Base-by-base conservation (phyloP, 2,888 invertebrate species). In the Cerastis rubricosa region DNA sequence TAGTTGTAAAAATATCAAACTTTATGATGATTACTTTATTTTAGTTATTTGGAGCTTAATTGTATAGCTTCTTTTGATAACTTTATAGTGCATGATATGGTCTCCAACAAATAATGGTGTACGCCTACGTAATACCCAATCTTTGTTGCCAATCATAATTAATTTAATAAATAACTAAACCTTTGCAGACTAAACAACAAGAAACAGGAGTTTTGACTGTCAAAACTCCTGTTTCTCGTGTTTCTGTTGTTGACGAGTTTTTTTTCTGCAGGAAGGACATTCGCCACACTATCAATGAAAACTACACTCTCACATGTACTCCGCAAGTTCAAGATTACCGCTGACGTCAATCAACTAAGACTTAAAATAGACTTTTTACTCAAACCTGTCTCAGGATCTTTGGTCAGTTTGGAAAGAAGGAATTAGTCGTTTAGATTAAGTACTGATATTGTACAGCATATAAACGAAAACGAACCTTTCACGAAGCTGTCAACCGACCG, bases 231-330 rank as follows among this genome's bases (percentile, higher is more conserved):
- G n/a, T 17, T n/a, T 40, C 0, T 2, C 43, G 22, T 57, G n/a
- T n/a, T n/a, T n/a, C n/a, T n/a, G n/a, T n/a, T n/a, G n/a, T n/a
- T n/a, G n/a, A n/a, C n/a, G n/a, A n/a, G 9, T 8, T 40, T 40
- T 61, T 68, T 29, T 68, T 89, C 9, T 85, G 0, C 88, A 93
- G 93, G 93, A 65, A 89, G 89, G 75, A 83, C 82, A 8, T 92
- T 90, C 75, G 92, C 92, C 0, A 80, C 91, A 71, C 87, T 91
- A 86, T 89, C 88, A 0, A 88, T 92, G 88, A 93, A 93, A 78
- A 91, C 89, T 0, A 85, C 85, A 0, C 64, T 93, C 5, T 84
- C 85, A 0, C 91, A 92, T 66, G 54, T 93, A 0, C 65, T 93
- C 3, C 88, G 92, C 1, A 78, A 84, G 6, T 93, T 87, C 80